A percentile compares a stretch with the other conserved stretches of the same genome.
These are phyloP conservation scores for Florisuga fusca DNA, from an alignment of 2,797 vertebrate genomes.

Conservation along the genomic window DNA sequence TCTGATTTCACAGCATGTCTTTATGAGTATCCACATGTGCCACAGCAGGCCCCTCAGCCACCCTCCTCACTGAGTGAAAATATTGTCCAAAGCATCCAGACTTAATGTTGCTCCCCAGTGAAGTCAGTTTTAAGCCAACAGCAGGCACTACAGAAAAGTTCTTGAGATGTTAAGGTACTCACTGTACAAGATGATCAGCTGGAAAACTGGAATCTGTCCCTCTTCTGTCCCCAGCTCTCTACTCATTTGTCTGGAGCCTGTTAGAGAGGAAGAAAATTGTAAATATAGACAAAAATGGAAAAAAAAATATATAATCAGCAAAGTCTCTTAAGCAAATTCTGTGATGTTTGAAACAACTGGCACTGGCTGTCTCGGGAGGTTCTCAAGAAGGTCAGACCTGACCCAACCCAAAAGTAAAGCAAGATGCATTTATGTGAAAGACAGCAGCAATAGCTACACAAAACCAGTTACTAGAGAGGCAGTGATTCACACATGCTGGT, in stretches of 20 bases:
- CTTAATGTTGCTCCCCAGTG: not conserved
- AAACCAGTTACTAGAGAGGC: not conserved
- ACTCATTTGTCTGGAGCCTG: slow-evolving; percentile 35
- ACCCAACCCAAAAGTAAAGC: not conserved
- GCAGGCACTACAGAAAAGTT: not conserved
- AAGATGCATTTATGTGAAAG: not conserved
- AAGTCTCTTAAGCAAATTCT: not conserved
- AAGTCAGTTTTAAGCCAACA: not conserved
- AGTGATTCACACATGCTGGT: not conserved
- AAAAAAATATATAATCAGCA: not conserved
- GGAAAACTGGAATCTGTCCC: not conserved
- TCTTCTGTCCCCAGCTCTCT: not conserved
- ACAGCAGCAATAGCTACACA: not conserved
- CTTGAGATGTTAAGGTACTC: slow-evolving; percentile 9
- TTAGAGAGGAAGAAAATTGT: not conserved
- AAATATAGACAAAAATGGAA: not conserved
- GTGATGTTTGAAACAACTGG: not conserved
- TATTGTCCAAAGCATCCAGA: not conserved
- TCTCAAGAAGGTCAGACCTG: not conserved
- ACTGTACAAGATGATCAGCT: not conserved
- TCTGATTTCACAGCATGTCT: not conserved
- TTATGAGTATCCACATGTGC: not conserved
- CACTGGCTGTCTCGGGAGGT: not conserved
- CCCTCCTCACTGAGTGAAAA: not conserved
- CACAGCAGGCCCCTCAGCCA: not conserved